phyloP scores from a whole-genome alignment of 92 coral and sea anemone species.

The Virgularia gustaviana region DNA sequence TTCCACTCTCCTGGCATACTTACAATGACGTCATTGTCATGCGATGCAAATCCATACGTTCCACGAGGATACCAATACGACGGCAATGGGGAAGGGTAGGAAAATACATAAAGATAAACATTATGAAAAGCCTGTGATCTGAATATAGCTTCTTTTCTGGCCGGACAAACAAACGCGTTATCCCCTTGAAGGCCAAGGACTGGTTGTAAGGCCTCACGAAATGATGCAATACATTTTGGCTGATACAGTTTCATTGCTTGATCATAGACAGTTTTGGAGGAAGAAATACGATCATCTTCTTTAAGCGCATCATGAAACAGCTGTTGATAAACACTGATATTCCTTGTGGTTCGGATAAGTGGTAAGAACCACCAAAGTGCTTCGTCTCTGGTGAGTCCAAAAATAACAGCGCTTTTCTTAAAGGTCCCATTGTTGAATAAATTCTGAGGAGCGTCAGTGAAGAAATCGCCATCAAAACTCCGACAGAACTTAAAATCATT shows the following conservation, averaged over 20 bases:
- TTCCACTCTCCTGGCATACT: no score
- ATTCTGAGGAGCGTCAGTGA: neutral
- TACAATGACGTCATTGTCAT: neutral
- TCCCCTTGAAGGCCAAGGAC: neutral
- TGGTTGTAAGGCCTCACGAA: no score
- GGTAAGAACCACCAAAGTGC: neutral
- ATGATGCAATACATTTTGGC: neutral
- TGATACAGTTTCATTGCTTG: neutral
- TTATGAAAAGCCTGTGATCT: neutral
- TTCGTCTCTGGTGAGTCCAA: neutral
- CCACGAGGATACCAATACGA: neutral
- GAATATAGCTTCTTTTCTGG: neutral
- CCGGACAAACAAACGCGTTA: neutral
- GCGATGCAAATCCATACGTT: neutral
- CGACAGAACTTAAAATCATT: neutral
- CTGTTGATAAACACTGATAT: neutral
- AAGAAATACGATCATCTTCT: neutral
- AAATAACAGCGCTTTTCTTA: neutral
- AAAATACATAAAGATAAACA: neutral
- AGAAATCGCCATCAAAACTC: neutral
- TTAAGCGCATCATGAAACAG: neutral
- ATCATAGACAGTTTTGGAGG: neutral
- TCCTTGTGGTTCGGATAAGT: neutral
- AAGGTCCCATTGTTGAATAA: neutral
- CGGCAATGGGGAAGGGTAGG: neutral